Base-by-base conservation (phyloP, 2,113 vertebrate genomes). In the Phaethon lepturus region DNA sequence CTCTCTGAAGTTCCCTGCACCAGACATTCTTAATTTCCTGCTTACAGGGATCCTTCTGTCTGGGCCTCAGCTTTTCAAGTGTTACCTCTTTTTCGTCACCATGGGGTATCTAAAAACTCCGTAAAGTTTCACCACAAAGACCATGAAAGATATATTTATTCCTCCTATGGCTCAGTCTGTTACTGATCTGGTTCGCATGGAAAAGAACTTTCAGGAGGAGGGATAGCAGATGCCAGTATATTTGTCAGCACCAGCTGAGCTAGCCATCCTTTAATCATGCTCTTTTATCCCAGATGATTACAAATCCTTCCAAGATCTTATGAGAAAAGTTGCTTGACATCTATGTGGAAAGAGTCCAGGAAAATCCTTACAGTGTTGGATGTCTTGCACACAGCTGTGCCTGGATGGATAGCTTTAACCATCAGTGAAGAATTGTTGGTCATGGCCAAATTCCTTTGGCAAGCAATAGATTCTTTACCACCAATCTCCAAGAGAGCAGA, bases 181-280 rank as follows among this genome's bases (percentile, higher is more conserved):
- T 95, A 85, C 62, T 90, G 77, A 90, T 96, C 81, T 95, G n/a
- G 26, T 82, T 96, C 81, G 24, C 58, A 91, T 73, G 49, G 80
- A 96, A 82, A 87, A 91, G 49, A 93, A 60, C 86, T 96, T 95
- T 84, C 95, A 79, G 91, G 73, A 96, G 95, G 87, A 97, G 89
- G 69, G 50, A 93, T 31, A 93, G 87, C 96, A 97, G 95, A 97
- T 97, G 93, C 80, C 91, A 78, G 49, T 95, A 44, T 95, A 94
- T 95, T 96, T 96, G 95, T 96, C 95, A 90, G 87, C 93, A 95
- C 91, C 74, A 94, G 87, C 90, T 95, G 92, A 94, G 87, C 73
- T 87, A 95, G 84, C 77, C 66, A 49, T 95, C 42, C 50, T 96
- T 96, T 96, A 94, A 95, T 96, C 86, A 71, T 77, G 69, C n/a